Conservation (phyloP, 2,888 invertebrate genomes). For the Morpho deidamia region DNA sequence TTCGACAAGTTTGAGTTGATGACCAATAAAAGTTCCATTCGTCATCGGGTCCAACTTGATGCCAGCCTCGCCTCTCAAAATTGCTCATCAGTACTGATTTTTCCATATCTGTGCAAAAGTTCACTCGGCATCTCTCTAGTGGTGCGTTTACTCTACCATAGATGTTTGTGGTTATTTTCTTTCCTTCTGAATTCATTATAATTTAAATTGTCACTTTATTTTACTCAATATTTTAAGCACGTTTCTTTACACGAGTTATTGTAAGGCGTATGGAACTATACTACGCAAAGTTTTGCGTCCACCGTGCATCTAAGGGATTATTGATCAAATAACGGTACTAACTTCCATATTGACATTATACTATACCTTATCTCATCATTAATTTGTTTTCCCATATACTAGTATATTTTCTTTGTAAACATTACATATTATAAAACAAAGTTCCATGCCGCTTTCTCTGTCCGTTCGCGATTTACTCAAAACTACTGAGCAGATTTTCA, state of each 20-base stretch:
- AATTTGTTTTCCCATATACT: too few relatives aligned
- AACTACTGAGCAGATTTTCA: too few relatives aligned
- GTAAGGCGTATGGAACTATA: neutral
- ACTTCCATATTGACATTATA: neutral
- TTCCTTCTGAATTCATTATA: slow-evolving; percentile 8
- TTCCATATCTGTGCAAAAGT: slow-evolving; percentile 85
- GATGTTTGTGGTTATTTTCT: slow-evolving; percentile 48
- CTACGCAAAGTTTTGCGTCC: slow-evolving; percentile 5
- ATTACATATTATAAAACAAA: too few relatives aligned
- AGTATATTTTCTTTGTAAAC: too few relatives aligned
- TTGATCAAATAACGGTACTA: slow-evolving; percentile 6
- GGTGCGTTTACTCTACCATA: slow-evolving; percentile 66
- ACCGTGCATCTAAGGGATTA: slow-evolving; percentile 3
- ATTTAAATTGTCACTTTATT: neutral
- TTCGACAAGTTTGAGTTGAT: slow-evolving; percentile 92
- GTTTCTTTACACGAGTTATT: slow-evolving; percentile 1
- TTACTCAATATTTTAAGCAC: neutral
- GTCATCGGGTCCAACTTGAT: slow-evolving; percentile 88
- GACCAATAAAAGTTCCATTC: slow-evolving; percentile 99
- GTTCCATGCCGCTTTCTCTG: too few relatives aligned
- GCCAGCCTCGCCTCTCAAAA: slow-evolving; percentile 93
- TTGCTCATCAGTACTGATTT: slow-evolving; percentile 94
- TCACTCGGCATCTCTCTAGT: slow-evolving; percentile 20
- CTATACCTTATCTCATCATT: neutral
- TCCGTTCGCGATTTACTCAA: too few relatives aligned